phyloP scores from a whole-genome alignment of 2,888 invertebrate species.

The Sipha maydis region DNA sequence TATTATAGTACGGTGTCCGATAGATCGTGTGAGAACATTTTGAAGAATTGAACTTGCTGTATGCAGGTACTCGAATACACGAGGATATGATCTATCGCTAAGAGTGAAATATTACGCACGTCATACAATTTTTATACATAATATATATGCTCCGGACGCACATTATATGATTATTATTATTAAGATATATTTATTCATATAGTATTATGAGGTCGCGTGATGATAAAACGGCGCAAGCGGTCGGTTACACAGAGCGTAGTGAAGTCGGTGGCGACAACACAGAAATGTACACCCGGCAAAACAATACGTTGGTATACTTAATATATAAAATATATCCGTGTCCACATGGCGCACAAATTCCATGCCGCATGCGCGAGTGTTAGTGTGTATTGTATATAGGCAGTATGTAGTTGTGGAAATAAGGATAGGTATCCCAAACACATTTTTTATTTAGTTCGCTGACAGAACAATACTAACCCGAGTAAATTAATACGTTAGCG shows the following conservation, averaged over 20 bases:
- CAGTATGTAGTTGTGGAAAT: not conserved
- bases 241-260: not conserved
- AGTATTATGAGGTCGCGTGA: too few species aligned
- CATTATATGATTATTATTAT: too few species aligned
- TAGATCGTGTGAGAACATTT: constrained; percentile 42
- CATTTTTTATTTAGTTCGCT: constrained; percentile 33
- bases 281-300: not conserved
- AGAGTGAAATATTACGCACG: constrained; percentile 28
- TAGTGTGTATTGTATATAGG: too few species aligned
- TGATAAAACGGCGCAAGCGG: not conserved
- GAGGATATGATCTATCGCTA: constrained; percentile 11
- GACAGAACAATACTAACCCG: constrained; percentile 56
- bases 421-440: constrained; percentile 5
- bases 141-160: not conserved
- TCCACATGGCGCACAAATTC: not conserved
- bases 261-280: not conserved
- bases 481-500: constrained; percentile 52
- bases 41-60: constrained; percentile 20
- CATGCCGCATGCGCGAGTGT: not conserved
- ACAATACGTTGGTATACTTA: not conserved
- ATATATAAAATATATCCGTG: not conserved
- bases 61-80: not conserved
- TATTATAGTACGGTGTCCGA: not conserved
- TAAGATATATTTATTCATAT: too few species aligned
- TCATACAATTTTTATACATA: not conserved